Evolutionary conservation across 2,797 vertebrate species (phyloP).

Genomic region (Corythornis leucogaster): DNA sequence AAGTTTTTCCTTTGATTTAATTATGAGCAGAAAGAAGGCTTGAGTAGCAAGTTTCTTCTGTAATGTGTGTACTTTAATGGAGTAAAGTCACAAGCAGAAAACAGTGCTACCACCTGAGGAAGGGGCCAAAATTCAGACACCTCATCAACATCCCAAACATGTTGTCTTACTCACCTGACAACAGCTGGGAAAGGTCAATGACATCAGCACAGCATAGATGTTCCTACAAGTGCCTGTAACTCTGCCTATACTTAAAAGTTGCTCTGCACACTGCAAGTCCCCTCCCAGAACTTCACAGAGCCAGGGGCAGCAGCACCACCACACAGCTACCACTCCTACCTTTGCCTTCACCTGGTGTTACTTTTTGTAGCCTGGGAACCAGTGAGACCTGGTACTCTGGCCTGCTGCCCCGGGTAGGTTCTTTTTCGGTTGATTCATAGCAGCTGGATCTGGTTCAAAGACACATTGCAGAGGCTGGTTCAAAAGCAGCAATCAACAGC

Average conservation of each 20-base stretch:
- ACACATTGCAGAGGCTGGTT: too few relatives aligned
- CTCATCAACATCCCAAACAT: not conserved
- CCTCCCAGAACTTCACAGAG: not conserved
- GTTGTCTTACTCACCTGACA: not conserved
- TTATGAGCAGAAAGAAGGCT: slow-evolving; percentile 46
- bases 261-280: not conserved
- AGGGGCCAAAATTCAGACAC: not conserved
- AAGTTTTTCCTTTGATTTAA: slow-evolving; percentile 55
- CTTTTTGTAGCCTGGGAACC: not conserved
- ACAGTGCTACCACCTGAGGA: not conserved
- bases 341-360: not conserved
- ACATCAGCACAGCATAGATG: not conserved
- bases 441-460: not conserved
- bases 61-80: not conserved
- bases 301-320: not conserved
- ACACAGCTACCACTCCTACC: not conserved
- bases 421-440: not conserved
- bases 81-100: not conserved
- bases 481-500: too few relatives aligned
- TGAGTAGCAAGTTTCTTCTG: not conserved
- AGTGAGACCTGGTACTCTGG: not conserved
- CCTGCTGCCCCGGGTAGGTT: not conserved
- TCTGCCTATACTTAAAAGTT: not conserved
- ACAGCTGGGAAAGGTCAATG: not conserved
- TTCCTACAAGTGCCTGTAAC: not conserved